Evolutionary conservation across 2,888 invertebrate species (phyloP).

Genomic region (Noctuana brunneofusca): DNA sequence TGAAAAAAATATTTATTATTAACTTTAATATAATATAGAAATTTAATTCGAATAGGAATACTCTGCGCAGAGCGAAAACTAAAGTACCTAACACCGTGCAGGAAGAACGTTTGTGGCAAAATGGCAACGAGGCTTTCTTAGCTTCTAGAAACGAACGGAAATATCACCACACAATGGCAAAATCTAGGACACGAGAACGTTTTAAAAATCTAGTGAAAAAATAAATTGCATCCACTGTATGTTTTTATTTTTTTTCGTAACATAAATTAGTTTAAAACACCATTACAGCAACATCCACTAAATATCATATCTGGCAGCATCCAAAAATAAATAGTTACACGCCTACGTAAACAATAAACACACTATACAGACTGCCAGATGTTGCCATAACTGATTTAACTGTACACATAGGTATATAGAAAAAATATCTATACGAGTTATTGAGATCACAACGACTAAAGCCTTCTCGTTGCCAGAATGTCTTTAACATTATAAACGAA

Average conservation of each 20-base stretch:
- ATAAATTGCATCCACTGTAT: conserved; percentile 16
- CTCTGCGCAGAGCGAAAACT: conserved; percentile 67
- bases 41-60: conserved; percentile 68
- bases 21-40: conserved; percentile 31
- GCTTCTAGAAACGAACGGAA: background rate
- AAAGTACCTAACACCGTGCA: conserved; percentile 41
- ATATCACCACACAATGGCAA: background rate
- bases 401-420: background rate
- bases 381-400: conserved; percentile 14
- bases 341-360: conserved; percentile 10
- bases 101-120: conserved; percentile 21
- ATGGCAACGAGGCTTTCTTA: conserved; percentile 28
- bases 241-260: background rate
- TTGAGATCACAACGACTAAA: conserved; percentile 52
- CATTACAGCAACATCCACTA: conserved; percentile 7
- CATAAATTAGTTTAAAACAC: conserved; percentile 3
- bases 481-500: conserved; percentile 27
- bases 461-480: conserved; percentile 63
- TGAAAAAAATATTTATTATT: conserved; percentile 48
- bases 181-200: conserved; percentile 4
- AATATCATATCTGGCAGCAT: conserved; percentile 7
- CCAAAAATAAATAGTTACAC: conserved; percentile 31
- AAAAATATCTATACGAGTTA: conserved; percentile 10
- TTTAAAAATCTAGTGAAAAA: conserved; percentile 19
- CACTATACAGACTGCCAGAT: conserved; percentile 20